Evolutionary conservation across 2,797 vertebrate species (phyloP).

Genomic region (Phrynocephalus forsythii): DNA sequence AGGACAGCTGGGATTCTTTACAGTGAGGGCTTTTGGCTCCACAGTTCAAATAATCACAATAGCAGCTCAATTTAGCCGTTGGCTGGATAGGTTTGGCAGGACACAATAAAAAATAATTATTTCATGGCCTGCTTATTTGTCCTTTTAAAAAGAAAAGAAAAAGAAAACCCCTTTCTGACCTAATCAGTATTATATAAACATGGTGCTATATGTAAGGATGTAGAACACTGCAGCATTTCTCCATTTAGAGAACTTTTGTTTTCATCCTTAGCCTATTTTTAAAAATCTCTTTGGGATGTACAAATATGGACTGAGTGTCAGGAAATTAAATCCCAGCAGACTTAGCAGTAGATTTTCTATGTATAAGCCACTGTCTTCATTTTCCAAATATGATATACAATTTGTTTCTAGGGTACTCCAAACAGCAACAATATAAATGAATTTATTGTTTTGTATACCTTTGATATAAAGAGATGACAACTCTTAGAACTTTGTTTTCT

Average conservation of each 20-base stretch:
- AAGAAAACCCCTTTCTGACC: slow-evolving; percentile 77
- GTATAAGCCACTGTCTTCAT: slow-evolving; percentile 43
- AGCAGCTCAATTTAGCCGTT: slow-evolving; percentile 84
- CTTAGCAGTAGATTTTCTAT: slow-evolving; percentile 54
- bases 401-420: slow-evolving; percentile 58
- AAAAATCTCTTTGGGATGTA: slow-evolving; percentile 52
- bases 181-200: slow-evolving; percentile 79
- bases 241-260: slow-evolving; percentile 74
- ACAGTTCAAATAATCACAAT: slow-evolving; percentile 84
- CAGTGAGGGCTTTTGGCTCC: slow-evolving; percentile 83
- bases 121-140: slow-evolving; percentile 86
- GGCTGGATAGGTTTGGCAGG: slow-evolving; percentile 84
- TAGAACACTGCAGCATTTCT: slow-evolving; percentile 64
- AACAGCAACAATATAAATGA: slow-evolving; percentile 52
- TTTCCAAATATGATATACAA: slow-evolving; percentile 56
- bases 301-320: slow-evolving; percentile 46
- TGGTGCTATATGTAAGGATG: slow-evolving; percentile 67
- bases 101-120: slow-evolving; percentile 87
- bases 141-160: slow-evolving; percentile 80
- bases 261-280: slow-evolving; percentile 63
- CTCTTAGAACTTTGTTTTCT: slow-evolving; percentile 64
- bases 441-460: slow-evolving; percentile 45
- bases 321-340: slow-evolving; percentile 53
- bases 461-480: slow-evolving; percentile 45
- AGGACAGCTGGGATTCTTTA: slow-evolving; percentile 85